A percentile compares a stretch with the other conserved stretches of the same genome.
phyloP scores from a whole-genome alignment of 30 jellyfish, hydroid and myxozoan genomes.

The Aurelia coerulea region DNA sequence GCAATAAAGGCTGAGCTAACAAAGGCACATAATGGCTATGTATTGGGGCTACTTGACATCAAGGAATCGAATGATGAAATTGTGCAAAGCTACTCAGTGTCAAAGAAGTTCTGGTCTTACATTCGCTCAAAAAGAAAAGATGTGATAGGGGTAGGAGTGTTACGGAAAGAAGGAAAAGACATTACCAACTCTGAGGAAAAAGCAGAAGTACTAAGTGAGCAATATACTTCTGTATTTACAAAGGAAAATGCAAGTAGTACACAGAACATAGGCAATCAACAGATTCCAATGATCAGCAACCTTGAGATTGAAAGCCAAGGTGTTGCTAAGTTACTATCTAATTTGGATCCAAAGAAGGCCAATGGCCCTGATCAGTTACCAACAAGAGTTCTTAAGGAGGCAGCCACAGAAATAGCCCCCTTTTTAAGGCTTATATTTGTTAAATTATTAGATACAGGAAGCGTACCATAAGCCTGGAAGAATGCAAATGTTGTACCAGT shows the following conservation, averaged over 20 bases:
- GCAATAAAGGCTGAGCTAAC: conserved; percentile 58
- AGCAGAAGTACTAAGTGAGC: conserved; percentile 46
- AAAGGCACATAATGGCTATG: conserved; percentile 62
- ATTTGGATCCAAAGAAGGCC: too few relatives aligned
- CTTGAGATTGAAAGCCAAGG: too few relatives aligned
- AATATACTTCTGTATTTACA: too few relatives aligned
- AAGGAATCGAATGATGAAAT: conserved; percentile 39
- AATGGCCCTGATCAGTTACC: too few relatives aligned
- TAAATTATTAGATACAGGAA: conserved; percentile 43
- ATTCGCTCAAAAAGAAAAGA: conserved; percentile 40
- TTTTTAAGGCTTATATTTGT: conserved; percentile 20
- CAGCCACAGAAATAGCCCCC: conserved; percentile 54
- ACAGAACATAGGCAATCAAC: too few relatives aligned
- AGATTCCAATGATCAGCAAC: too few relatives aligned
- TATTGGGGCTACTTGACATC: conserved; percentile 62
- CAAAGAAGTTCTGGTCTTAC: conserved; percentile 59
- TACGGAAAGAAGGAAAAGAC: conserved; percentile 48
- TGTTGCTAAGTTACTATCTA: too few relatives aligned
- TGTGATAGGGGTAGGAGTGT: conserved; percentile 37
- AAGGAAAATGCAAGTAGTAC: too few relatives aligned
- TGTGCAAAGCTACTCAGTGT: conserved; percentile 53
- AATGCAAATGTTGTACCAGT: too few relatives aligned
- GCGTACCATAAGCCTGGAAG: conserved; percentile 27
- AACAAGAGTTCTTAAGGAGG: conserved; percentile 60
- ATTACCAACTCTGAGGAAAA: conserved; percentile 34